Base-by-base conservation (phyloP, 2,888 invertebrate species). In the Acanthosepion lycidas region DNA sequence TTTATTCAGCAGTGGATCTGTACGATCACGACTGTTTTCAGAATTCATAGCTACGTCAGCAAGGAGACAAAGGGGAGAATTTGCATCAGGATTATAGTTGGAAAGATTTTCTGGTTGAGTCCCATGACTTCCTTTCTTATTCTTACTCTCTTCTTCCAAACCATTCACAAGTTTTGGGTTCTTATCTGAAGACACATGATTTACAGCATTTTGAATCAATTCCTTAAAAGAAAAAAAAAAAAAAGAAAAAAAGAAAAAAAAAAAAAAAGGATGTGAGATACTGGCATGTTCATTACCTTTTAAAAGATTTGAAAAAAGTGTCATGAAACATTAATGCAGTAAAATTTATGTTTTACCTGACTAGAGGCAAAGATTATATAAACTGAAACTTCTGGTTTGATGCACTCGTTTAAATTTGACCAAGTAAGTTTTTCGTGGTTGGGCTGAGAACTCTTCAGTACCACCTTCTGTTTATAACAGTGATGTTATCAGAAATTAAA, bases 21-120 rank as follows among this genome's bases (percentile, higher is more conserved):
- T 96, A 51, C 96, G 95, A 94, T 97, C 95, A 94, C 96, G 94
- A 94, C 95, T 96, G 95, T 97, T 96, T 95, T 96, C 96, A 12
- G 96, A 98, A 96, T 98, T 96, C 96, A 97, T 98, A 0, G 98
- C 98, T 4, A 98, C 98, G 96, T 98, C 98, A 8, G 98, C 98
- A 95, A 98, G 97, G 98, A 98, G 98, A 96, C 98, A 98, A 23
- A 98, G 97, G 0, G 98, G 98, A n/a, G 96, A 96, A 9, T 96
- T 95, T 92, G 95, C 96, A 94, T 96, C 96, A 8, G 96, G 96
- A 95, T 96, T 96, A 94, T 96, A 96, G 42, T 94, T 95, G n/a
- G 94, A 59, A 28, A 94, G 51, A 20, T 94, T 93, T 33, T 91
- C 94, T 28, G 55, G 20, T 48, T 94, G 94, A 48, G 93, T 6